Conservation (phyloP, 2,797 vertebrate genomes). For the Danio kyathit region DNA sequence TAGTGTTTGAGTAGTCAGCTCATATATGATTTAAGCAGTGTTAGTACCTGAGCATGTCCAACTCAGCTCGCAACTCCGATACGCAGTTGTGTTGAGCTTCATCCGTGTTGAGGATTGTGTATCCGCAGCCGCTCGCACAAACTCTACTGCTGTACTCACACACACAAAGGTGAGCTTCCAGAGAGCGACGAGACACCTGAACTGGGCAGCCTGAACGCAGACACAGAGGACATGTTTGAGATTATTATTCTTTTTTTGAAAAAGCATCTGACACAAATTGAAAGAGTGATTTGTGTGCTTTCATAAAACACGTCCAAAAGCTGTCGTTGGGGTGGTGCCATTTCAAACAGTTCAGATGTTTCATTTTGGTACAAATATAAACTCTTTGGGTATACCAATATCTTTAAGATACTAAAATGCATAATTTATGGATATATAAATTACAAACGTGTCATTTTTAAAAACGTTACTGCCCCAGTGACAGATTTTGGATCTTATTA, state of each 20-base stretch:
- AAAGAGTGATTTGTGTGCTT: neutral
- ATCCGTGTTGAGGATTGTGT: constrained; percentile 78
- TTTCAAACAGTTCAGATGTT: no score
- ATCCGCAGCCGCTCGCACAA: constrained; percentile 87
- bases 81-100: constrained; percentile 87
- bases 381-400: no score
- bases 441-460: no score
- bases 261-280: neutral
- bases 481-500: no score
- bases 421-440: no score
- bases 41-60: constrained; percentile 86
- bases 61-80: constrained; percentile 85
- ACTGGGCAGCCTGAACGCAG: constrained; percentile 80
- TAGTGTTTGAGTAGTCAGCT: neutral
- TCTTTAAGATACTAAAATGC: no score
- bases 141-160: constrained; percentile 86
- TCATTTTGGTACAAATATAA: no score
- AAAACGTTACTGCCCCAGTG: no score
- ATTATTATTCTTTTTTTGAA: no score
- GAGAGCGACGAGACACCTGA: constrained; percentile 81
- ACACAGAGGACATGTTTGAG: neutral
- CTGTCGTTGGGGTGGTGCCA: no score
- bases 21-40: neutral
- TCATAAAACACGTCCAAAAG: no score
- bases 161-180: constrained; percentile 85